Percentiles rank a stretch among this genome's conserved stretches.
These are phyloP conservation scores for Planococcus citri DNA, from an alignment of 1,140 invertebrate species.

Conservation along the genomic window DNA sequence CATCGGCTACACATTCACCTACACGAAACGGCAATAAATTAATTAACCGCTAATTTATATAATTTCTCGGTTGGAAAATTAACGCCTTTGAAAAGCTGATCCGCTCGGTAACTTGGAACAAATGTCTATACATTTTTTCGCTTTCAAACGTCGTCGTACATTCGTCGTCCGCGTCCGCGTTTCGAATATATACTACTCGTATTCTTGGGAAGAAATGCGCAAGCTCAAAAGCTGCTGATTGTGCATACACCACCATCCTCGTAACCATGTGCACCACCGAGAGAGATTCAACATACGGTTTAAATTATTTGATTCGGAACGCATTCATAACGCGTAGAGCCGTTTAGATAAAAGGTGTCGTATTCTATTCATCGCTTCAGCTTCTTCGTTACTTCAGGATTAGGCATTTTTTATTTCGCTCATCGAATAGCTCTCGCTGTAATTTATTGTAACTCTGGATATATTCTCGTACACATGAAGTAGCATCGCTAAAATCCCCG, in stretches of 20 bases:
- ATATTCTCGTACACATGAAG: neutral
- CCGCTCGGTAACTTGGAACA: neutral
- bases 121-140: neutral
- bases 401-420: neutral
- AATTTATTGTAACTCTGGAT: too few species aligned
- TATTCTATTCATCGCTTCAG: neutral
- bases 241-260: neutral
- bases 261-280: neutral
- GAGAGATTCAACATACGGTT: conserved; percentile 2
- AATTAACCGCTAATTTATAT: too few species aligned
- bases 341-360: conserved; percentile 1
- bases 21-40: too few species aligned
- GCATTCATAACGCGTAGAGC: neutral
- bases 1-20: too few species aligned
- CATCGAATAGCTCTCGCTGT: neutral
- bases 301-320: neutral
- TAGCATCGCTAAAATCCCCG: neutral
- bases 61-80: neutral
- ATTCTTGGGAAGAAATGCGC: neutral
- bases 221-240: neutral
- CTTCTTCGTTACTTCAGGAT: neutral
- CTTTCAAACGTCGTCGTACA: too few species aligned
- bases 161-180: too few species aligned
- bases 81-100: neutral
- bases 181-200: neutral